A percentile compares a stretch with the other conserved stretches of the same genome.
These are phyloP conservation scores for Seira musarum DNA, from an alignment of 2,888 invertebrate species.

Conservation along the genomic window DNA sequence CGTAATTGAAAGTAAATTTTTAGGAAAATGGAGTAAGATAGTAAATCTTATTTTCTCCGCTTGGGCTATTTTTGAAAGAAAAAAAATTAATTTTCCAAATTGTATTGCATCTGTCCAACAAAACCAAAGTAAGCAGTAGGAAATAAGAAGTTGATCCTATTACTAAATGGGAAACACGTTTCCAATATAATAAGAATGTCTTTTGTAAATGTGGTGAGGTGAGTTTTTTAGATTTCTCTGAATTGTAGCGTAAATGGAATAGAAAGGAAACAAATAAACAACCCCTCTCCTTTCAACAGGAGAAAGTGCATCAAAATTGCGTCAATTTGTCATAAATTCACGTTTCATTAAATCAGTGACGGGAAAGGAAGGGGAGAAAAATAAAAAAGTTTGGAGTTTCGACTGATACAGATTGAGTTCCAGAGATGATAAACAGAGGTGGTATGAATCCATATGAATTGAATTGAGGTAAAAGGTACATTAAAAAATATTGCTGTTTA, in stretches of 20 bases:
- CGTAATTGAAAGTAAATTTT: slow-evolving; percentile 29
- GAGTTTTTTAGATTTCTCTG: not conserved
- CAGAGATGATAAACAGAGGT: too few relatives aligned
- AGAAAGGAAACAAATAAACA: slow-evolving; percentile 11
- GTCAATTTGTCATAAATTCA: slow-evolving; percentile 34
- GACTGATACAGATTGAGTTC: too few relatives aligned
- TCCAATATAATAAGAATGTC: not conserved
- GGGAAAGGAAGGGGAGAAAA: not conserved
- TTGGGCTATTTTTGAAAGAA: not conserved
- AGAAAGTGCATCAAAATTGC: slow-evolving; percentile 33
- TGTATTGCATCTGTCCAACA: not conserved
- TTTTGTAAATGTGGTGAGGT: not conserved
- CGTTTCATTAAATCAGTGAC: slow-evolving; percentile 23
- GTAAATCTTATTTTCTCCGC: slow-evolving; percentile 1
- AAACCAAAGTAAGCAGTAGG: not conserved
- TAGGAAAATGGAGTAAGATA: slow-evolving; percentile 12
- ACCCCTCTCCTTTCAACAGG: slow-evolving; percentile 5
- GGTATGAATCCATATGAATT: too few relatives aligned
- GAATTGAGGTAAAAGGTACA: too few relatives aligned
- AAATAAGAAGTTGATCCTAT: not conserved
- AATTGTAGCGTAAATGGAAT: not conserved
- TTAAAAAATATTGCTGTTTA: too few relatives aligned
- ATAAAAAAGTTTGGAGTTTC: not conserved
- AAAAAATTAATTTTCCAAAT: slow-evolving; percentile 12
- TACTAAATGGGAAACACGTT: not conserved